phyloP scores from a whole-genome alignment of 2,888 invertebrate genomes.

The Alentia gelatinosa region DNA sequence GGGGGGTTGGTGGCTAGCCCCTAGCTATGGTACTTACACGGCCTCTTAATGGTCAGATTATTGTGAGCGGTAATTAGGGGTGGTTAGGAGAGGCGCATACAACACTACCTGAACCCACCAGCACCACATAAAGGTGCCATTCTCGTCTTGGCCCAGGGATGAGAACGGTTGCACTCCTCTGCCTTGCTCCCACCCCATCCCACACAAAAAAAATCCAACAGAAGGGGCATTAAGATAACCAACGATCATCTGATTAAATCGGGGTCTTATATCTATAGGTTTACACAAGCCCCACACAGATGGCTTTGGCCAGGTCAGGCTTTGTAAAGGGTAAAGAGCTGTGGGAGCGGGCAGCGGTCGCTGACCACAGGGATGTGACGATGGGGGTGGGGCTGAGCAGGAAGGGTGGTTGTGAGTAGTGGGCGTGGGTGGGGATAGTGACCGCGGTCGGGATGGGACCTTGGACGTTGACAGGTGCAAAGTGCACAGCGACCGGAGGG shows the following conservation, averaged over 20 bases:
- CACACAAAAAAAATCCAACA: not conserved
- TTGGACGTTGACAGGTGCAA: slow-evolving; percentile 14
- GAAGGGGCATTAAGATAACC: slow-evolving; percentile 39
- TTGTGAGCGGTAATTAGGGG: slow-evolving; percentile 42
- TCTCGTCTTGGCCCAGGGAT: not conserved
- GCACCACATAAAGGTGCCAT: not conserved
- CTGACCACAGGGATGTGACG: not conserved
- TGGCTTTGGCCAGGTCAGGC: not conserved
- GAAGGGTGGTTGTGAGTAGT: not conserved
- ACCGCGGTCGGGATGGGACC: not conserved
- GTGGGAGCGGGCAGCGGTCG: not conserved
- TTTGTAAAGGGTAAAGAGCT: not conserved
- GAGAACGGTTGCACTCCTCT: not conserved
- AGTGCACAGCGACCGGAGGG: not conserved
- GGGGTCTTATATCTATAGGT: slow-evolving; percentile 47
- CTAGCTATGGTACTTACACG: slow-evolving; percentile 43
- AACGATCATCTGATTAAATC: slow-evolving; percentile 18
- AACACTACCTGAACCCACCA: not conserved
- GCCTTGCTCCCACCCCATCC: not conserved
- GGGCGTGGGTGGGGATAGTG: not conserved
- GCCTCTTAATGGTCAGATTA: slow-evolving; percentile 39
- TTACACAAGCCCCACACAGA: slow-evolving; percentile 21
- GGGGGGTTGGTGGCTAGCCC: not conserved
- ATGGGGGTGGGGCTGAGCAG: not conserved
- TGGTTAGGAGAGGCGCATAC: slow-evolving; percentile 15